These are phyloP conservation scores for Paramuricea clavata DNA, from an alignment of 92 coral and sea anemone genomes.

Conservation along the genomic window DNA sequence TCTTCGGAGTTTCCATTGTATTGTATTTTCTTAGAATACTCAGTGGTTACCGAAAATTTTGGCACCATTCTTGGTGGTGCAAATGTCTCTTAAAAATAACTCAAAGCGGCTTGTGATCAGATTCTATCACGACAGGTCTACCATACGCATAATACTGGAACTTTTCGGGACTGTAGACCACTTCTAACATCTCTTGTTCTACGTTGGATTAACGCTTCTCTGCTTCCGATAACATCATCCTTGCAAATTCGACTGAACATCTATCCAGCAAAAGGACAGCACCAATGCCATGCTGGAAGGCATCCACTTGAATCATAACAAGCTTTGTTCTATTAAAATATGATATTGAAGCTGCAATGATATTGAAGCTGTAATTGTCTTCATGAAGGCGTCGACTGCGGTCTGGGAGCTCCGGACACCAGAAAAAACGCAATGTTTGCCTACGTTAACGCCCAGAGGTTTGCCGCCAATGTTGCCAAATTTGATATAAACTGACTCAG, in stretches of 20 bases:
- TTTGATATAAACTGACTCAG: conserved; percentile 39
- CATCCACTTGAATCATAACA: too few species aligned
- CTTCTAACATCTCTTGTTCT: conserved; percentile 40
- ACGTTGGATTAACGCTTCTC: conserved; percentile 29
- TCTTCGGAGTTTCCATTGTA: too few species aligned
- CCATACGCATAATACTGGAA: conserved; percentile 36
- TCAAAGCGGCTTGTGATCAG: background rate
- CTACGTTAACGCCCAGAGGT: too few species aligned
- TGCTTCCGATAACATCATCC: conserved; percentile 23
- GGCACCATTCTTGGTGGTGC: too few species aligned
- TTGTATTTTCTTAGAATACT: too few species aligned
- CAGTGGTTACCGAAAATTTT: too few species aligned
- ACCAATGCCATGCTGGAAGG: too few species aligned
- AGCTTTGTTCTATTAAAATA: background rate
- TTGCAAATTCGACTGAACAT: conserved; percentile 10
- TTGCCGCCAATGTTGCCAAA: background rate
- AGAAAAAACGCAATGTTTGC: too few species aligned
- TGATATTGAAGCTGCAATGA: too few species aligned
- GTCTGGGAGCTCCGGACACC: conserved; percentile 41
- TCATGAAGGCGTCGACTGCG: conserved; percentile 2
- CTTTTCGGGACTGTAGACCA: conserved; percentile 20
- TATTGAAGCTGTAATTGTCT: conserved; percentile 3
- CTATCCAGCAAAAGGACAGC: too few species aligned
- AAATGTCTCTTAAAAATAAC: conserved; percentile 61
- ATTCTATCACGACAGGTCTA: conserved; percentile 2